Conservation (phyloP, 1,140 invertebrate species). For the Vollenhovia emeryi region DNA sequence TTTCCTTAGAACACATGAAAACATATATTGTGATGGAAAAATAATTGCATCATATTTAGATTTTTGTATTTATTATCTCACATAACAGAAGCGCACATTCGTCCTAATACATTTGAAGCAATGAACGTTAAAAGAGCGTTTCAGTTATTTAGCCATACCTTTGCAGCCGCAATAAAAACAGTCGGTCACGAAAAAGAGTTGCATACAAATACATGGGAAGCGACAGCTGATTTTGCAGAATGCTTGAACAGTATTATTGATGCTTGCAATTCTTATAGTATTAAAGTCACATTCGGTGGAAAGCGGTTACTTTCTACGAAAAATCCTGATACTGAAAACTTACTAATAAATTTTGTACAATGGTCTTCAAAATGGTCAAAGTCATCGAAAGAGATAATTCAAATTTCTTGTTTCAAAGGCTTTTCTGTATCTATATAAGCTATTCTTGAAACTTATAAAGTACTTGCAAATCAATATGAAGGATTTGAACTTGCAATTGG, state of each 20-base stretch:
- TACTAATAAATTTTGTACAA: background rate
- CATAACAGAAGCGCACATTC: too few relatives aligned
- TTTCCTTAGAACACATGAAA: too few relatives aligned
- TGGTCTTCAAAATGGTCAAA: background rate
- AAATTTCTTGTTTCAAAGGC: slow-evolving; percentile 11
- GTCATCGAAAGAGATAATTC: background rate
- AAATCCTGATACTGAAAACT: background rate
- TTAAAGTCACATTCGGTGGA: background rate
- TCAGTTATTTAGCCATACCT: too few relatives aligned
- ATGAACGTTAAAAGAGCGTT: too few relatives aligned
- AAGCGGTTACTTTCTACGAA: background rate
- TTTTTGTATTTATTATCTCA: too few relatives aligned
- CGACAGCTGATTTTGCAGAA: slow-evolving; percentile 11
- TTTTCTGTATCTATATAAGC: background rate
- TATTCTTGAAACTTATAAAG: background rate
- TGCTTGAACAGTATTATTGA: background rate
- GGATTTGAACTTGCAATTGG: too few relatives aligned
- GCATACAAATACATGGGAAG: too few relatives aligned
- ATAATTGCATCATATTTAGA: too few relatives aligned
- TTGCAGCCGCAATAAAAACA: too few relatives aligned
- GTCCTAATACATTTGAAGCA: too few relatives aligned
- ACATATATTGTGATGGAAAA: too few relatives aligned
- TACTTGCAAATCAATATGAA: slow-evolving; percentile 1
- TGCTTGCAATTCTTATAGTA: background rate
- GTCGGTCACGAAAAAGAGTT: too few relatives aligned